These are phyloP conservation scores for Charanyca ferruginea DNA, from an alignment of 2,888 invertebrate genomes.

Conservation along the genomic window DNA sequence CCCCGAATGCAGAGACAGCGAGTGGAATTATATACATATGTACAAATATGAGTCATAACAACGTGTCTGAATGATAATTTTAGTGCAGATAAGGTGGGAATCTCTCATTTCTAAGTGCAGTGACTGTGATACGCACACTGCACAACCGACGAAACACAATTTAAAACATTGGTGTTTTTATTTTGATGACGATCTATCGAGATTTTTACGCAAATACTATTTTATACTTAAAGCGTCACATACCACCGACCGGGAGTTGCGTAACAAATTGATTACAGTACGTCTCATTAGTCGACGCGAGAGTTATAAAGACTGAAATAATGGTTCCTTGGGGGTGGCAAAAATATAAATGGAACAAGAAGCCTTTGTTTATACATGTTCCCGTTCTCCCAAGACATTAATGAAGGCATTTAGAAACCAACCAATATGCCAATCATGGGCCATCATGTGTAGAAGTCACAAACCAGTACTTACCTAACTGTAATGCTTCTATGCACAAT, in stretches of 20 bases:
- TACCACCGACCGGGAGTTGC: neutral
- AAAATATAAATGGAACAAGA: slow-evolving; percentile 22
- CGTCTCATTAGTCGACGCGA: neutral
- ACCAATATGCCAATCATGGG: slow-evolving; percentile 22
- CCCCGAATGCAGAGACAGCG: slow-evolving; percentile 7
- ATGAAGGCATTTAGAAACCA: slow-evolving; percentile 24
- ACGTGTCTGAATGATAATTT: neutral
- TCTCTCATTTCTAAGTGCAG: slow-evolving; percentile 8
- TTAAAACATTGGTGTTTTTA: neutral
- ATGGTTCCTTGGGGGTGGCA: neutral
- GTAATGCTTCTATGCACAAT: slow-evolving; percentile 23
- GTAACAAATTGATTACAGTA: slow-evolving; percentile 4
- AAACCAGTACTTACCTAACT: slow-evolving; percentile 9
- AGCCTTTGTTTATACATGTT: slow-evolving; percentile 1
- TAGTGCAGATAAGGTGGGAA: slow-evolving; percentile 19
- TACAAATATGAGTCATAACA: slow-evolving; percentile 23
- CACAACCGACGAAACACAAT: neutral
- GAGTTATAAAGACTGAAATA: neutral
- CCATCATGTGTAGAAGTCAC: slow-evolving; percentile 21
- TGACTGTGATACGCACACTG: slow-evolving; percentile 8
- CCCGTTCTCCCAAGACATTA: neutral
- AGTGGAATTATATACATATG: neutral
- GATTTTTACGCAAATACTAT: neutral
- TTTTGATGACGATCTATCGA: neutral
- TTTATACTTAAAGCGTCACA: neutral